A percentile compares a stretch with the other conserved stretches of the same genome.
These are phyloP conservation scores for Himalopsyche anomala DNA, from an alignment of 2,888 invertebrate species.

Conservation along the genomic window DNA sequence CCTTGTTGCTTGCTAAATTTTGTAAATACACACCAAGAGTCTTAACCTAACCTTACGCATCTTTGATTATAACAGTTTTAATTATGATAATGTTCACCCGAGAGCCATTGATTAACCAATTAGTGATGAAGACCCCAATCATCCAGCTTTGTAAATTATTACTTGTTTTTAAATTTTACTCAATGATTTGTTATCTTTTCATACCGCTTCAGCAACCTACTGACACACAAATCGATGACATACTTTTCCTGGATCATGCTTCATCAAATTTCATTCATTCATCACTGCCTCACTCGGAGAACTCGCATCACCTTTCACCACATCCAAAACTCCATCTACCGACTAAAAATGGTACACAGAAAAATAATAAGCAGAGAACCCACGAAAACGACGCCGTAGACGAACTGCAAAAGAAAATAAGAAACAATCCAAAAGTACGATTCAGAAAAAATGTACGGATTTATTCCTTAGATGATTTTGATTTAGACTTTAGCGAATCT, in stretches of 20 bases:
- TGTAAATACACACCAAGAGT: too few relatives aligned
- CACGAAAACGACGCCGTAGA: not conserved
- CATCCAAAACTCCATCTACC: not conserved
- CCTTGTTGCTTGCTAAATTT: too few relatives aligned
- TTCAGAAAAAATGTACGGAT: constrained; percentile 44
- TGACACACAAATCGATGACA: constrained; percentile 11
- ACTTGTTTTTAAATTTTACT: too few relatives aligned
- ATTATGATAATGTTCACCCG: too few relatives aligned
- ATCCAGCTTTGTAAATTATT: too few relatives aligned
- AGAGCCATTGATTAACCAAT: too few relatives aligned
- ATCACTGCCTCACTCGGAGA: constrained; percentile 68
- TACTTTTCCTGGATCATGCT: not conserved
- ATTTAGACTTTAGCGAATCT: constrained; percentile 53
- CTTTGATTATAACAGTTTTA: too few relatives aligned
- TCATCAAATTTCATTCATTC: constrained; percentile 69
- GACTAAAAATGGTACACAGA: not conserved
- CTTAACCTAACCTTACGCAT: too few relatives aligned
- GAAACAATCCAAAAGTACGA: not conserved
- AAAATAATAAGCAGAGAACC: not conserved
- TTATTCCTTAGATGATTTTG: constrained; percentile 59
- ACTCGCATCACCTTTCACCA: constrained; percentile 61
- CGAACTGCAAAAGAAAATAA: constrained; percentile 1
- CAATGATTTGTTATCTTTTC: not conserved
- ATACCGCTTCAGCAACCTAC: constrained; percentile 15
- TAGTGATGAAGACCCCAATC: too few relatives aligned